Evolutionary conservation across 2,113 vertebrate genomes (phyloP).

Genomic region (Manacus vitellinus): DNA sequence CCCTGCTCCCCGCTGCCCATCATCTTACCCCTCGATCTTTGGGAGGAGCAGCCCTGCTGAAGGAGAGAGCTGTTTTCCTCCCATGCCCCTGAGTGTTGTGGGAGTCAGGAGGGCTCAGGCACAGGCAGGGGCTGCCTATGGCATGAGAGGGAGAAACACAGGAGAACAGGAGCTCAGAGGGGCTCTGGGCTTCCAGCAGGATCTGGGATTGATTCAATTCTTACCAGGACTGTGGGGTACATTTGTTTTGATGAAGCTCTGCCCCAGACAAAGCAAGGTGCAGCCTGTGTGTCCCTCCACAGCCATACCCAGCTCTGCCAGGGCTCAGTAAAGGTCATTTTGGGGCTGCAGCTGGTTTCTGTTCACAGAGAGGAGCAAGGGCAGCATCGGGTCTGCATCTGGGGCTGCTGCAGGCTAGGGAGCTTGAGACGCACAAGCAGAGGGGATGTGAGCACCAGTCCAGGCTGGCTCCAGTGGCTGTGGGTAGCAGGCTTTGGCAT

Average conservation of each 20-base stretch:
- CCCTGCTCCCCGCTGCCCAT: background rate
- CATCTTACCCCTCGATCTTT: accelerated
- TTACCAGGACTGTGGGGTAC: background rate
- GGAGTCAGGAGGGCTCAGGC: accelerated
- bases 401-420: background rate
- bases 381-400: accelerated
- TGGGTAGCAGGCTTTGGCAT: too few species aligned
- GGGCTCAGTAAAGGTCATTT: background rate
- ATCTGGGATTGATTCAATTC: accelerated
- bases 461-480: background rate
- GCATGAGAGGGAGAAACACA: background rate
- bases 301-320: background rate
- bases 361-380: background rate
- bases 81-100: background rate
- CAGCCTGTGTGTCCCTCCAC: accelerated
- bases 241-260: background rate
- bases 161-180: background rate
- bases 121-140: background rate
- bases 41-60: background rate
- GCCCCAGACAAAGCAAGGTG: background rate
- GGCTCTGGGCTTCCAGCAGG: background rate
- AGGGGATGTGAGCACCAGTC: accelerated
- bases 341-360: background rate
- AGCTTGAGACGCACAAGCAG: background rate
- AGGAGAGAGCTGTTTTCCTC: background rate